phyloP scores from a whole-genome alignment of 2,113 vertebrate species.

The Psephotus haematonotus region DNA sequence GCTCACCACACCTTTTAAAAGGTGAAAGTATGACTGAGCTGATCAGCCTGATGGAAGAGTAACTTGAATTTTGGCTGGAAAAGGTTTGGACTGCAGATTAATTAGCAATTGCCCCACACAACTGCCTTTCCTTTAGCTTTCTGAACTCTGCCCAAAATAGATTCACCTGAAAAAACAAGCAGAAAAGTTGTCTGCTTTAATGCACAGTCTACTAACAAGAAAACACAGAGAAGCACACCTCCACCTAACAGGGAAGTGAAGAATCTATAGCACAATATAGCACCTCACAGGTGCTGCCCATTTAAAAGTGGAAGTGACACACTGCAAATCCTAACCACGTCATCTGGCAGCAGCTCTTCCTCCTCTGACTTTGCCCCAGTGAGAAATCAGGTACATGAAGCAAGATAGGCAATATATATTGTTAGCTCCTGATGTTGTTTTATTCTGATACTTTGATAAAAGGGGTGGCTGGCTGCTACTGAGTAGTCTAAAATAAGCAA shows the following conservation, averaged over 20 bases:
- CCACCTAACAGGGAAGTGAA: accelerated
- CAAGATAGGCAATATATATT: too few relatives aligned
- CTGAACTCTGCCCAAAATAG: not conserved
- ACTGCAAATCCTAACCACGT: not conserved
- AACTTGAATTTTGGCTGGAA: not conserved
- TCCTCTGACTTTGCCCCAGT: not conserved
- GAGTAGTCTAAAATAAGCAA: not conserved
- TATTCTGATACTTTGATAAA: not conserved
- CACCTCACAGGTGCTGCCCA: accelerated
- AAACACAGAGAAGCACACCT: not conserved
- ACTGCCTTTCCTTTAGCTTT: not conserved
- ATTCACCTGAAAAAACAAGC: accelerated
- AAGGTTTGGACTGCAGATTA: not conserved
- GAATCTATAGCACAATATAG: not conserved
- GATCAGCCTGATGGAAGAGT: too few relatives aligned
- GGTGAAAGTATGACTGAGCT: accelerated
- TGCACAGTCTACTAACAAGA: not conserved
- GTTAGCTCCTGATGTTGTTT: not conserved
- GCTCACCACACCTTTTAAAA: not conserved
- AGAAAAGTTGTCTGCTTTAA: not conserved
- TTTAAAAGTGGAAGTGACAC: accelerated
- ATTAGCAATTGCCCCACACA: accelerated
- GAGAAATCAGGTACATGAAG: accelerated
- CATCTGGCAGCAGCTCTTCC: not conserved
- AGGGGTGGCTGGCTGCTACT: not conserved